phyloP scores from a whole-genome alignment of 53 echinoderm and acorn worm species.

The Paracentrotus lividus region DNA sequence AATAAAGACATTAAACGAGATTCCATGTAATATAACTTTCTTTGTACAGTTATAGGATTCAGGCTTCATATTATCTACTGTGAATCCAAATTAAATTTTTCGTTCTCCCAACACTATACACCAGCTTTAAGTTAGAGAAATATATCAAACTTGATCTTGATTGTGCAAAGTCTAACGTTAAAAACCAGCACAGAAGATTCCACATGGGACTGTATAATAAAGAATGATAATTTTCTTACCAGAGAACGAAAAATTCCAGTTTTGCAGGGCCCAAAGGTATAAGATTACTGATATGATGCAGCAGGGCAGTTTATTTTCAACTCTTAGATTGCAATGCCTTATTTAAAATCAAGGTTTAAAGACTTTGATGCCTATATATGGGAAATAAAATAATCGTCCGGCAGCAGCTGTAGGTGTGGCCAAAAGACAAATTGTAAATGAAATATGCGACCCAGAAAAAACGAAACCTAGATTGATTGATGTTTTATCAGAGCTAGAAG shows the following conservation, averaged over 20 bases:
- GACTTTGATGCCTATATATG: no score
- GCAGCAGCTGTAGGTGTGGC: no score
- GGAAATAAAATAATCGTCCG: no score
- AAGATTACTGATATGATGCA: no score
- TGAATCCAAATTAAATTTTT: background rate
- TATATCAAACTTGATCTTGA: background rate
- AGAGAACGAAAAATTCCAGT: background rate
- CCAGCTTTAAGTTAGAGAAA: background rate
- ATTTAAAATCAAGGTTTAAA: no score
- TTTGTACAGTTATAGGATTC: no score
- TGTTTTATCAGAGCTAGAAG: no score
- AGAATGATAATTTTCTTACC: background rate
- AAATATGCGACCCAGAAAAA: no score
- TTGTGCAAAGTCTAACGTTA: background rate
- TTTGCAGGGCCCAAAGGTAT: background rate
- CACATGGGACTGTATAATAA: background rate
- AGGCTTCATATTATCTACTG: background rate
- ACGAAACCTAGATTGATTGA: no score
- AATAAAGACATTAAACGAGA: background rate
- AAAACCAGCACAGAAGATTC: background rate
- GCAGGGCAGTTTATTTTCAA: no score
- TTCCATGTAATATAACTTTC: background rate
- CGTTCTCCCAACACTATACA: background rate
- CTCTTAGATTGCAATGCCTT: no score
- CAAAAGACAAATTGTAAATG: no score